Conservation (phyloP, 2,888 invertebrate genomes). For the Phyllotreta striolata region DNA sequence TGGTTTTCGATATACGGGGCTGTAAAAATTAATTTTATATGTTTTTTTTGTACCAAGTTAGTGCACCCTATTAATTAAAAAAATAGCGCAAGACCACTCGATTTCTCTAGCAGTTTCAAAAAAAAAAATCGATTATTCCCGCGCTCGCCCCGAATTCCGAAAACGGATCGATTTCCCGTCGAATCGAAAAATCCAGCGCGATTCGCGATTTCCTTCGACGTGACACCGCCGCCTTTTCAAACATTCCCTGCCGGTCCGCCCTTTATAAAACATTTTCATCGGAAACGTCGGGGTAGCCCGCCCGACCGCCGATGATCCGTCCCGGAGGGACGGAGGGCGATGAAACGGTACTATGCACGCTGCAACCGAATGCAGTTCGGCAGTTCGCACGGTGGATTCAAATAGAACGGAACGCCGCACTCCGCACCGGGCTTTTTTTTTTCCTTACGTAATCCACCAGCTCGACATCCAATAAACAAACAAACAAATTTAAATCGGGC, state of each 20-base stretch:
- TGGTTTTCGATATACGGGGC: too few relatives aligned
- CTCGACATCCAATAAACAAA: neutral
- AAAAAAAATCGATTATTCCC: neutral
- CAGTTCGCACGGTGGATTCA: conserved; percentile 50
- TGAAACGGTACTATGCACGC: conserved; percentile 46
- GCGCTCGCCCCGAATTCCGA: neutral
- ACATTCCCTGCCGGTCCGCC: conserved; percentile 25
- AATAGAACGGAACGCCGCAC: conserved; percentile 48
- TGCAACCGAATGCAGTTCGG: conserved; percentile 45
- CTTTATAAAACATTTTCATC: conserved; percentile 25
- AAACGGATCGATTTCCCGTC: conserved; percentile 23
- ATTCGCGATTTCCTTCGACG: conserved; percentile 23
- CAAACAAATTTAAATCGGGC: neutral
- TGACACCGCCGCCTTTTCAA: conserved; percentile 31
- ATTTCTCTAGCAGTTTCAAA: too few relatives aligned
- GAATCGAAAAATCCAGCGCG: conserved; percentile 7
- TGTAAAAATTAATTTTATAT: too few relatives aligned
- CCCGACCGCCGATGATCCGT: conserved; percentile 32
- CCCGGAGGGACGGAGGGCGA: conserved; percentile 42
- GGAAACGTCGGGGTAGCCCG: conserved; percentile 31
- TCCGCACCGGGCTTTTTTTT: too few relatives aligned
- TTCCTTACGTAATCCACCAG: conserved; percentile 50
- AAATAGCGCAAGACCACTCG: too few relatives aligned
- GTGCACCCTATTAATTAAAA: too few relatives aligned
- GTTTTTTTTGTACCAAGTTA: too few relatives aligned